Conservation (phyloP, 2,113 vertebrate genomes). For the Pseudorhombus dupliciocellatus region DNA sequence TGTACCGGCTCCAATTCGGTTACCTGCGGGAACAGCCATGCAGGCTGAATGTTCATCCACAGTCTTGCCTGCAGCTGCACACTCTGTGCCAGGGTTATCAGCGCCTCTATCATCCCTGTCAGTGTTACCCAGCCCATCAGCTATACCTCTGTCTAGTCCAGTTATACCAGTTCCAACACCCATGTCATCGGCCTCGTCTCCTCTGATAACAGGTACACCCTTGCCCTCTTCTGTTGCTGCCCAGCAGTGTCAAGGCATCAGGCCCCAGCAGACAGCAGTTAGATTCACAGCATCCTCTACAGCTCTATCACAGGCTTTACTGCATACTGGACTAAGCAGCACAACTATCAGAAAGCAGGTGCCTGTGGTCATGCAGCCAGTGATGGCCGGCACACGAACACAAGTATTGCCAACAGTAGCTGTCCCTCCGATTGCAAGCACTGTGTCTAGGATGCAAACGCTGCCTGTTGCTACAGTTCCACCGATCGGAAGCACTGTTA, state of each 20-base stretch:
- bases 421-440: conserved; percentile 81
- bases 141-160: conserved; percentile 20
- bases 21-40: conserved; percentile 18
- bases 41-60: conserved; percentile 36
- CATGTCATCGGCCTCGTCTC: conserved; percentile 51
- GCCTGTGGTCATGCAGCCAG: conserved; percentile 40
- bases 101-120: conserved; percentile 40
- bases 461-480: conserved; percentile 83
- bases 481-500: conserved; percentile 76
- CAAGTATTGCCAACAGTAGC: conserved; percentile 80
- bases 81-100: conserved; percentile 33
- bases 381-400: conserved; percentile 52
- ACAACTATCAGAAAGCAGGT: conserved; percentile 52
- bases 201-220: conserved; percentile 63
- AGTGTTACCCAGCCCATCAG: conserved; percentile 29
- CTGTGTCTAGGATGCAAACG: conserved; percentile 75
- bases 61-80: conserved; percentile 24
- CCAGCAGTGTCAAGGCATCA: conserved; percentile 38
- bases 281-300: conserved; percentile 29
- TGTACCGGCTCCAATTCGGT: conserved; percentile 21
- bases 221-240: conserved; percentile 38
- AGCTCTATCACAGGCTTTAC: conserved; percentile 35
- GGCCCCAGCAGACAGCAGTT: conserved; percentile 38
- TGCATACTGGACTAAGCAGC: conserved; percentile 49
- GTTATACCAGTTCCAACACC: conserved; percentile 22